Evolutionary conservation across 1,140 invertebrate species (phyloP), one percentile per base, ranked within the genome.

Genomic region (Bombyx mori): DNA sequence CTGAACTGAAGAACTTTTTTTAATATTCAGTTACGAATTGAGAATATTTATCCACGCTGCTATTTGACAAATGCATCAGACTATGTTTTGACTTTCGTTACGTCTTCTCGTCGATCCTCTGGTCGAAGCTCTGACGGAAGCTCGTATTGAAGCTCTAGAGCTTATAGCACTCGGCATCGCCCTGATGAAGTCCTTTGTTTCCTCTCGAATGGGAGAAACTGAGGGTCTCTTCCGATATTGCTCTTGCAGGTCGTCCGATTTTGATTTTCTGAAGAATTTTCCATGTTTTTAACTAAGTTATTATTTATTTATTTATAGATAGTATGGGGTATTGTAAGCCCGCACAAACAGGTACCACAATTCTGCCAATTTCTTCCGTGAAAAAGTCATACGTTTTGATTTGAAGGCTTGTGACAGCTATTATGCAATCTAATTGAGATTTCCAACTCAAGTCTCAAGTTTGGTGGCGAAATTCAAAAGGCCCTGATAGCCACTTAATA

Each of bases 61-160:
- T 12, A 1, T 8, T 47, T 47, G 5, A 47, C 2, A 12, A 44
- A 53, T 43, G n/a, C n/a, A 46, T 56, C 47, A 56, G 6, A 57
- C 56, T 8, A 57, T 43, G 35, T 52, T 48, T 10, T 63, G 52
- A 7, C 46, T 52, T 6, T 61, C 54, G 6, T 48, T 59, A 8
- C 52, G 47, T n/a, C 12, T 0, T 58, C 53, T 46, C 58, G 42
- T 64, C 69, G 35, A 43, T 56, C 18, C 64, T 65, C 47, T 45
- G 46, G 72, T 65, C 0, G 79, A 82, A 22, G 81, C 66, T 47
- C 87, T 71, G 6, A 87, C 69, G 0, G 86, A 88, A 0, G 83
- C 84, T 58, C 87, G 69, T 26, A 88, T 71, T 1, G 87, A 88
- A 0, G 87, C 86, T 42, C 86, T 73, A 3, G 80, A 82, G 0